phyloP scores from a whole-genome alignment of 1,140 invertebrate species.

The Zeugodacus cucurbitae region DNA sequence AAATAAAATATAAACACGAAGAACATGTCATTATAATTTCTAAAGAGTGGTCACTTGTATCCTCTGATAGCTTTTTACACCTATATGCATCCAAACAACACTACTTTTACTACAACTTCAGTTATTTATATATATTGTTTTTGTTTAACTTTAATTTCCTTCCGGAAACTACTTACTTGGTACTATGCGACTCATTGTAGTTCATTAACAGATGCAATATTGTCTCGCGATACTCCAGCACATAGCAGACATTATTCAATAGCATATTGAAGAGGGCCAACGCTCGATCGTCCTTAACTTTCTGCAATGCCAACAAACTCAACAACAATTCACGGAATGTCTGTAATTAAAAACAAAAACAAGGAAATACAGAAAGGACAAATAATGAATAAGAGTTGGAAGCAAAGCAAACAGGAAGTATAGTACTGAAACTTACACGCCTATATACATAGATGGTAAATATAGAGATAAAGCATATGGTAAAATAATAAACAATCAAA shows the following conservation, averaged over 20 bases:
- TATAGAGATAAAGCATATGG: background rate
- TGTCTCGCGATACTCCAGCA: conserved; percentile 93
- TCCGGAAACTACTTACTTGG: conserved; percentile 72
- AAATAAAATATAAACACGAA: too few relatives aligned
- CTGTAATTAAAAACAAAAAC: conserved; percentile 66
- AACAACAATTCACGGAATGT: conserved; percentile 78
- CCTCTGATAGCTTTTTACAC: too few relatives aligned
- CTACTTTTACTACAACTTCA: too few relatives aligned
- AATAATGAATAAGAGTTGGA: background rate
- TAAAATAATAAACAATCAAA: background rate
- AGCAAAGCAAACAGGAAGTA: background rate
- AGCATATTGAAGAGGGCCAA: conserved; percentile 83
- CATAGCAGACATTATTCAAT: conserved; percentile 93
- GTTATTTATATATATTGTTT: too few relatives aligned
- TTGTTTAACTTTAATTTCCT: background rate
- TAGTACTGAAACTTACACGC: background rate
- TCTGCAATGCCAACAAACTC: conserved; percentile 85
- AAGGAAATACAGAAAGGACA: background rate
- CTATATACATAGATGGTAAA: background rate
- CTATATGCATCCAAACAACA: too few relatives aligned
- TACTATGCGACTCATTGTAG: conserved; percentile 89
- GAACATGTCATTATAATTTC: too few relatives aligned
- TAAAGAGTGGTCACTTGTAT: too few relatives aligned
- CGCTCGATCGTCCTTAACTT: conserved; percentile 74
- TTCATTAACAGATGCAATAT: conserved; percentile 81